These are phyloP conservation scores for Lepidurus couesii DNA, from an alignment of 1,140 invertebrate genomes.

Conservation along the genomic window DNA sequence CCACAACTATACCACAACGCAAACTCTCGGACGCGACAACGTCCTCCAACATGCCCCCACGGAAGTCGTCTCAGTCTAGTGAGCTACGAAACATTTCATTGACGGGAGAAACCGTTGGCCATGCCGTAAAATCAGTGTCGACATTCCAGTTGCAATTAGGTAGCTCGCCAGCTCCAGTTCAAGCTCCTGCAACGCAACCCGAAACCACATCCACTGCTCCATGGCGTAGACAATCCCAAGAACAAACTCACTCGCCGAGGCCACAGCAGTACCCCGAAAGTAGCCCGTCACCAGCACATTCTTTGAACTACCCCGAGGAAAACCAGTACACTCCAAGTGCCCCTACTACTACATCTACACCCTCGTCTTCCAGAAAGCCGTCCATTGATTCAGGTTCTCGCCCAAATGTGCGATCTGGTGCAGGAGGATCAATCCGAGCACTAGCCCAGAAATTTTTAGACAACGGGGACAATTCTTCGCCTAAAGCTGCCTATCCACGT, in stretches of 20 bases:
- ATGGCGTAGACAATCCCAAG: neutral
- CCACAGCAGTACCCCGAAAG: neutral
- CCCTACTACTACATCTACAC: neutral
- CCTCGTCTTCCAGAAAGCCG: neutral
- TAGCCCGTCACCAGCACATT: neutral
- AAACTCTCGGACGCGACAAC: neutral
- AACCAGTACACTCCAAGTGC: neutral
- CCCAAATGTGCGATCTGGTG: neutral
- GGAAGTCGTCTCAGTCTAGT: neutral
- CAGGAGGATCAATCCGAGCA: constrained; percentile 60
- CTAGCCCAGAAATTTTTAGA: constrained; percentile 67
- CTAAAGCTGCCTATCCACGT: constrained; percentile 52
- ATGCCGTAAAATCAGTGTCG: constrained; percentile 27
- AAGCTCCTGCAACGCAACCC: neutral
- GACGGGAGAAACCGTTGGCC: constrained; percentile 29
- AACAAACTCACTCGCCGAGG: neutral
- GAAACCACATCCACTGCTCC: neutral
- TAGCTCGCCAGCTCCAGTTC: neutral
- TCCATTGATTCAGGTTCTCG: constrained; percentile 21
- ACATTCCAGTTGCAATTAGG: constrained; percentile 31
- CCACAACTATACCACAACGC: neutral
- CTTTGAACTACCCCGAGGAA: neutral
- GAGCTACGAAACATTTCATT: neutral
- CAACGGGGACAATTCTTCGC: constrained; percentile 43
- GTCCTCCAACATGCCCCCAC: constrained; percentile 11